Evolutionary conservation across 2,113 vertebrate genomes (phyloP).

Genomic region (Anarrhichthys ocellatus): DNA sequence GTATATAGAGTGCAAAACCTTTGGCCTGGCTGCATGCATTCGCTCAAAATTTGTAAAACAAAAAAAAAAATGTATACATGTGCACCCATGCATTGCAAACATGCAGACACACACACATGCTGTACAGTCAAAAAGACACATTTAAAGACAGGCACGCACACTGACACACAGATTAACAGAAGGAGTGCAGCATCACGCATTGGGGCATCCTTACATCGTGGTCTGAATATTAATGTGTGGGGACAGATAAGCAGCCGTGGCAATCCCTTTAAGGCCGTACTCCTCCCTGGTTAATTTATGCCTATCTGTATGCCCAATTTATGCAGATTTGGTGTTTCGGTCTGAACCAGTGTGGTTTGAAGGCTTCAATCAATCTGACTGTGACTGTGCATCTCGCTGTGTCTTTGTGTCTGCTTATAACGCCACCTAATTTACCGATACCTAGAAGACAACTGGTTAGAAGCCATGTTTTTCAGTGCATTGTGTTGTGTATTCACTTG

Average conservation of each 20-base stretch:
- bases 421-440: background rate
- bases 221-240: constrained; percentile 77
- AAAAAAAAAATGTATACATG: background rate
- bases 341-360: constrained; percentile 25
- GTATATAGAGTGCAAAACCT: background rate
- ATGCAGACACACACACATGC: background rate
- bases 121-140: constrained; percentile 3
- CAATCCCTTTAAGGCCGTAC: constrained; percentile 73
- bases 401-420: constrained; percentile 19
- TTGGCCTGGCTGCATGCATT: background rate
- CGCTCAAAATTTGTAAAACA: background rate
- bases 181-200: constrained; percentile 70
- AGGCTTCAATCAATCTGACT: constrained; percentile 38
- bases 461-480: background rate
- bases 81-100: background rate
- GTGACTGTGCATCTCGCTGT: background rate
- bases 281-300: constrained; percentile 67
- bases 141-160: constrained; percentile 28
- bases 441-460: background rate
- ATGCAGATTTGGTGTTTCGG: constrained; percentile 53
- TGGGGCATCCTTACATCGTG: constrained; percentile 69
- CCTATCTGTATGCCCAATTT: constrained; percentile 34
- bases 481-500: background rate
- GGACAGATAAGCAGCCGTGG: constrained; percentile 75
- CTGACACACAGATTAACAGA: constrained; percentile 39